phyloP scores from a whole-genome alignment of 2,888 invertebrate species.

The Cynaeus angustus region DNA sequence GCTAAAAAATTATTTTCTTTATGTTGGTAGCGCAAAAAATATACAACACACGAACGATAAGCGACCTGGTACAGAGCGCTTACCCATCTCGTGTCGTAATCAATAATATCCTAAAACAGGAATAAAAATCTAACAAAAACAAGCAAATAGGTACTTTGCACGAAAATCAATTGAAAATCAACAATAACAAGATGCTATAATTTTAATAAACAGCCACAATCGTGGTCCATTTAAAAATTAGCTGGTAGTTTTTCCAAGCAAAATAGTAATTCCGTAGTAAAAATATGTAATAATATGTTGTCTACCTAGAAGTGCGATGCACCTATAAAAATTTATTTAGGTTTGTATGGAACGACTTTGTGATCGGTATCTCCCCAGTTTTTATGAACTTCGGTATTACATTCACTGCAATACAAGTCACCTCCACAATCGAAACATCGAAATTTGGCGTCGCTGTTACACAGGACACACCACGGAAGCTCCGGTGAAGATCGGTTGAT shows the following conservation, averaged over 20 bases:
- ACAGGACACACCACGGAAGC: slow-evolving; percentile 89
- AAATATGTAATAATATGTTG: slow-evolving; percentile 33
- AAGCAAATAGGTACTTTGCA: slow-evolving; percentile 1
- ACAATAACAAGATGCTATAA: neutral
- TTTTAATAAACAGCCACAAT: neutral
- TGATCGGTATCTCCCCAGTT: slow-evolving; percentile 69
- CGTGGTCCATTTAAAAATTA: neutral
- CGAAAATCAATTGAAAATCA: neutral
- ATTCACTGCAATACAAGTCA: slow-evolving; percentile 86
- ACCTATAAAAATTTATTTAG: slow-evolving; percentile 51
- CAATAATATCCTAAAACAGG: neutral
- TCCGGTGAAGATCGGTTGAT: slow-evolving; percentile 69
- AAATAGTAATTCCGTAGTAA: slow-evolving; percentile 30
- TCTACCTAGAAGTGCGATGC: neutral
- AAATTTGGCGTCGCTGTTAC: slow-evolving; percentile 85
- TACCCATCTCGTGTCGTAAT: too few relatives aligned
- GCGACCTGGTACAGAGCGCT: neutral
- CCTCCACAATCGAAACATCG: slow-evolving; percentile 85
- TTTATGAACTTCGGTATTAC: slow-evolving; percentile 81
- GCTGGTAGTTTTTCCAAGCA: slow-evolving; percentile 21
- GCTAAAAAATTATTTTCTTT: too few relatives aligned
- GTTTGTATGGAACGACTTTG: slow-evolving; percentile 63
- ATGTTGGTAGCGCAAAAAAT: too few relatives aligned
- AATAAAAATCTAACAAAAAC: slow-evolving; percentile 11
- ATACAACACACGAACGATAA: too few relatives aligned